Base-by-base conservation (phyloP, 1,140 invertebrate species). In the Whitmania pigra region DNA sequence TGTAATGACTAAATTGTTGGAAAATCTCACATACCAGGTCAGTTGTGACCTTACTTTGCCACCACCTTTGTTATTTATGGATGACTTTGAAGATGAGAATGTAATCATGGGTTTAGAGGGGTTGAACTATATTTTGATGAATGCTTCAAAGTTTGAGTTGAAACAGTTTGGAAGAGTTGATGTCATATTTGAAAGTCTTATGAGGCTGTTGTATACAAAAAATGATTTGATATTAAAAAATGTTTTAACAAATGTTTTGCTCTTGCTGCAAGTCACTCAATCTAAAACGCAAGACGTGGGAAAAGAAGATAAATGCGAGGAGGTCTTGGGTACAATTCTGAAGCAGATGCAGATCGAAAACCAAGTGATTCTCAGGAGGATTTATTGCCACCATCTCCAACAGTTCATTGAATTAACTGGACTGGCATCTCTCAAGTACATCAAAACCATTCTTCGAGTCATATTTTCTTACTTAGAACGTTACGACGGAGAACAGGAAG, bases 41-140 rank as follows among this genome's bases (percentile, higher is more conserved):
- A 31, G 22, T 18, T 25, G 57, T 17, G 57, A 63, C 22, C 18
- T 22, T 63, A 22, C 29, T 63, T 63, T 63, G 22, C 13, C 57
- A 63, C 57, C 57, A 7, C 4, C 11, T 63, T 63, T 63, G 57
- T 63, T 63, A 63, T 1, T 63, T 22, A 63, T 63, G 22, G 57
- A 63, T 31, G 57, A 63, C 57, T 63, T 63, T 63, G 57, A 63
- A 63, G 57, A 18, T 63, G 29, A 63, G 29, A 22, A 63, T 63
- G 29, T 25, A 63, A 63, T 63, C 22, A 63, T 63, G 22, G 57
- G 57, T 31, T 63, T 63, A 7, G 20, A 63, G 22, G 22, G 57
- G 9, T 20, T 63, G 29, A 25, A 22, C 11, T 31, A n/a, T 63
- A 63, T 63, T 7, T n/a, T 63, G 11, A 63, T 7, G 9, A 63